These are phyloP conservation scores for Phocoena phocoena DNA, from an alignment of 2,113 vertebrate genomes.

Conservation along the genomic window DNA sequence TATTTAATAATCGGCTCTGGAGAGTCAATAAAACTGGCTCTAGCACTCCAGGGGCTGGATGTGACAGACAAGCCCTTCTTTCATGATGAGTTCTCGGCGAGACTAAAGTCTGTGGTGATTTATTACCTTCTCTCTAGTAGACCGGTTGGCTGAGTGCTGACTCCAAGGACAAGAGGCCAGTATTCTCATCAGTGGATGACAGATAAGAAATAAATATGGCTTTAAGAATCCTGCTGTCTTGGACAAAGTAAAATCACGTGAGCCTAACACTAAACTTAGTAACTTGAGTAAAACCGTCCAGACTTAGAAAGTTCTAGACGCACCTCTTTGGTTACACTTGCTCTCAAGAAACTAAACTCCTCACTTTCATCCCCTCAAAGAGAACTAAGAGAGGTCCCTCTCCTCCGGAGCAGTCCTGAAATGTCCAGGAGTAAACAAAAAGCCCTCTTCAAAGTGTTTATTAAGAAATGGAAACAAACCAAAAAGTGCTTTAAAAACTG, in stretches of 20 bases:
- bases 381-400: neutral
- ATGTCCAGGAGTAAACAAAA: constrained; percentile 24
- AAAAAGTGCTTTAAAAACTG: constrained; percentile 54
- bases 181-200: neutral
- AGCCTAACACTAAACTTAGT: neutral
- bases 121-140: neutral
- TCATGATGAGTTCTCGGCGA: neutral
- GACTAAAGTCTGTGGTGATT: neutral
- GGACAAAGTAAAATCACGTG: neutral
- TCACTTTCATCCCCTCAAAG: neutral
- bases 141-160: neutral
- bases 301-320: neutral
- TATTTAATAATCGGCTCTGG: neutral
- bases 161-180: neutral
- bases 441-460: constrained; percentile 46
- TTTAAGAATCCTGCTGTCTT: neutral
- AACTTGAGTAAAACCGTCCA: neutral
- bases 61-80: neutral
- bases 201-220: neutral
- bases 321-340: neutral
- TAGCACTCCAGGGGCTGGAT: neutral
- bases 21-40: neutral
- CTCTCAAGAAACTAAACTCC: neutral
- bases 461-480: constrained; percentile 70
- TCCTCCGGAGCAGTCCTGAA: neutral